phyloP scores from a whole-genome alignment of 2,113 vertebrate genomes.

The Colaptes auratus region DNA sequence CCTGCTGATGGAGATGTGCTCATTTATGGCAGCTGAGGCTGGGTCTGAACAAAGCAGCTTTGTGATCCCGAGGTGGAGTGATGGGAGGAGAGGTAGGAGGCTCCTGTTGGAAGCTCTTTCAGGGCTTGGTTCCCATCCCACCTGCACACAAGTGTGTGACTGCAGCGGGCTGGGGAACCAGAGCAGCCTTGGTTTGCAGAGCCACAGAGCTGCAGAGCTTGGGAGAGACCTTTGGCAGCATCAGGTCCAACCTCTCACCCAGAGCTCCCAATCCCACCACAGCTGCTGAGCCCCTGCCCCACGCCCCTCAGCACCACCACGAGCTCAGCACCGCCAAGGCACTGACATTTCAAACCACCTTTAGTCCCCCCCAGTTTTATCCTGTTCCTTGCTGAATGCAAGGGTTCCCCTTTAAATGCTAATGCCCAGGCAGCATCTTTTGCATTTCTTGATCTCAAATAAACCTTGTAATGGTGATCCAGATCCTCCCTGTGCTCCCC shows the following conservation, averaged over 20 bases:
- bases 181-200: not conserved
- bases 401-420: not conserved
- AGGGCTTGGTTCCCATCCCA: not conserved
- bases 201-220: not conserved
- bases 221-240: no score
- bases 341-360: not conserved
- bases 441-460: not conserved
- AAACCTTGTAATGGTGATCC: constrained; percentile 10
- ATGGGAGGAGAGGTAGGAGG: not conserved
- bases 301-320: no score
- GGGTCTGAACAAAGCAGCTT: rapidly evolving
- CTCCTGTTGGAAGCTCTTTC: not conserved
- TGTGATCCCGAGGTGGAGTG: not conserved
- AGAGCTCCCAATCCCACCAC: no score
- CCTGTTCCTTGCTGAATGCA: not conserved
- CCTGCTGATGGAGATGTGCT: not conserved
- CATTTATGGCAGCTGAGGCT: rapidly evolving
- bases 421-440: not conserved
- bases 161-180: not conserved
- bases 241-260: no score
- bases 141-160: not conserved
- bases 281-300: no score
- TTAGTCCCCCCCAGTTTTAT: not conserved
- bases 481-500: constrained; percentile 31
- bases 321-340: no score